Base-by-base conservation (phyloP, 30 jellyfish, hydroid and myxozoan species). In the Rhopilema esculentum region DNA sequence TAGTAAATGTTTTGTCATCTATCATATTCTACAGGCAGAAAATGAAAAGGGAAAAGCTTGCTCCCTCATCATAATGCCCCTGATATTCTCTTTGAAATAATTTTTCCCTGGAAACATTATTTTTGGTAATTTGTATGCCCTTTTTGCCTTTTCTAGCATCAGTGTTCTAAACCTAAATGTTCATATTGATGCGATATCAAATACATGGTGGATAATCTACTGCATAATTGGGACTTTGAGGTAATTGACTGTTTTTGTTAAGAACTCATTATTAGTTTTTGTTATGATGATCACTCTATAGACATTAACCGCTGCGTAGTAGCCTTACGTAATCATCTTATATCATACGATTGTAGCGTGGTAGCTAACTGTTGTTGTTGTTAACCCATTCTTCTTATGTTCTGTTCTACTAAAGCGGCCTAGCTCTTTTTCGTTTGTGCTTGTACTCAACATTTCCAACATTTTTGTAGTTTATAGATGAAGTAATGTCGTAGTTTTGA, bases 181-280 rank as follows among this genome's bases (percentile, higher is more conserved):
- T 40, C 84, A 79, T 77, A 86, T 86, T 16, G 89, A 72, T 74
- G 95, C 95, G 0, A 86, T 86, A 67, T 86, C 95, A 49, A 86
- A 86, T 62, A 86, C 89, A 9, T 86, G 95, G 95, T 86, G 95
- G 95, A 77, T 86, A 8, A 19, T 86, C 26, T 86, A 74, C 66
- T 86, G 27, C 65, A 18, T 68, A 0, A 28, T 66, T 75, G 75
- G 73, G 0, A 83, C 66, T 4, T 50, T 77, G 49, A 86, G 89
- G 89, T 86, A 48, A 16, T 77, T 48, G 26, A 25, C 25, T 61
- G 50, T 12, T 76, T 48, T 25, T 32, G 4, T 29, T 32, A 29
- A 18, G 0, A 32, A 19, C 22, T 28, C 69, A 29, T 0, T 32
- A 16, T 40, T 21, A 65, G 0, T 21, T 15, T 65, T 15, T 0